Evolutionary conservation across 2,888 invertebrate genomes (phyloP), one percentile per base, ranked within the genome.

Genomic region (Idaea aversata): DNA sequence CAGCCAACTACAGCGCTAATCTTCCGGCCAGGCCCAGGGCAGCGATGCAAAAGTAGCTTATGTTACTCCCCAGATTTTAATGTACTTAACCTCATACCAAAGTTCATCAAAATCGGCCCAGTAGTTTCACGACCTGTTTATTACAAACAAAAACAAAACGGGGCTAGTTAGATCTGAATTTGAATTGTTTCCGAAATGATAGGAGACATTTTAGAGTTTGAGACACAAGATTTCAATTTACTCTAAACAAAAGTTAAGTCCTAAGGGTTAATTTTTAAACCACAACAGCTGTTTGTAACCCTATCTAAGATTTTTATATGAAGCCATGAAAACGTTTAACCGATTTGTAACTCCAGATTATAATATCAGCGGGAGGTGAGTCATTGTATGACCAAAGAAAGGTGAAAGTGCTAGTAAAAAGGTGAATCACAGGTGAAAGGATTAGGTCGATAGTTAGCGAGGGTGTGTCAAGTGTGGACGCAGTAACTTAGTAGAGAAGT

Each of bases 311-410:
- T 10, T 47, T 13, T 47, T 13, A 38, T 6, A 47, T 47, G 47
- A 73, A 73, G 74, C 80, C 80, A 59, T 71, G 61, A 64, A 67
- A 64, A 71, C 76, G 75, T 71, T 65, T 70, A 64, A 72, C 72
- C 71, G 72, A 72, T 76, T 69, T 68, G 71, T 66, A 71, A 73
- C 72, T 71, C 62, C 71, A 68, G 65, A 63, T 57, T 64, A 65
- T 69, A 72, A 74, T 72, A 73, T 64, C 65, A 47, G 67, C 66
- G 60, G 70, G 65, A 67, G 68, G 72, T 70, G 63, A 67, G 65
- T 65, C 67, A 25, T 67, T 68, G 60, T 61, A 34, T 58, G 35
- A 59, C 57, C 67, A 65, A 58, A 57, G 10, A 64, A 59, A 6
- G 67, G 61, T 62, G 47, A 47, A 47, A 47, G 47, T 47, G 47